Base-by-base conservation (phyloP, 2,888 invertebrate genomes). In the Balanococcus diminutus region DNA sequence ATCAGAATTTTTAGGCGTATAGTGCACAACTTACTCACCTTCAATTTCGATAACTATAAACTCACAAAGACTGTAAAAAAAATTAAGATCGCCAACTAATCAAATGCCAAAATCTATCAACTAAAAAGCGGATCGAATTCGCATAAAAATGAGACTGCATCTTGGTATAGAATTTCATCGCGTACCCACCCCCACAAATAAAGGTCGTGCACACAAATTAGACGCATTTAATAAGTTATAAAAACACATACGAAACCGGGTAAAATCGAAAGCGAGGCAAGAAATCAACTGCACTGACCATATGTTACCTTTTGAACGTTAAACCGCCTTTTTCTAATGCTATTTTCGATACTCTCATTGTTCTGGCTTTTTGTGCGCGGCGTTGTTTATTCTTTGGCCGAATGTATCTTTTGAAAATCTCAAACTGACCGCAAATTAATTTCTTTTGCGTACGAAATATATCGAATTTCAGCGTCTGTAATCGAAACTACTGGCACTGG, bases 401-500 rank as follows among this genome's bases (percentile, higher is more conserved):
- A n/a, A n/a, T 11, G 56, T 28, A 67, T 82, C 51, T 82, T 42
- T 82, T 82, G 32, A 42, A 11, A 82, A 82, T 56, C 82, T 51
- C 51, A 28, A 82, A 82, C 82, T 82, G 82, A 82, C 82, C 82
- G 82, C 82, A 56, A 82, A 82, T 56, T 56, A 82, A 82, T 46
- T 82, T 82, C 51, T 36, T 28, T 46, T 16, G 5, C 3, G 16
- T 56, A 56, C 25, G 11, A 22, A 61, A 82, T 82, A 46, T 82
- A 82, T 82, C 82, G 82, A 31, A 82, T 82, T 82, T 51, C 82
- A 36, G 61, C 67, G 28, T 2, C 1, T 1, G 56, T 56, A 56
- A 56, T 56, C 9, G 56, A 56, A 56, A 56, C 56, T 22, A 56
- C 22, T 19, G 14, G 9, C 56, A 56, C 19, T n/a, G 6, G 19